phyloP scores from a whole-genome alignment of 2,113 vertebrate species.

The Tenrec ecaudatus region DNA sequence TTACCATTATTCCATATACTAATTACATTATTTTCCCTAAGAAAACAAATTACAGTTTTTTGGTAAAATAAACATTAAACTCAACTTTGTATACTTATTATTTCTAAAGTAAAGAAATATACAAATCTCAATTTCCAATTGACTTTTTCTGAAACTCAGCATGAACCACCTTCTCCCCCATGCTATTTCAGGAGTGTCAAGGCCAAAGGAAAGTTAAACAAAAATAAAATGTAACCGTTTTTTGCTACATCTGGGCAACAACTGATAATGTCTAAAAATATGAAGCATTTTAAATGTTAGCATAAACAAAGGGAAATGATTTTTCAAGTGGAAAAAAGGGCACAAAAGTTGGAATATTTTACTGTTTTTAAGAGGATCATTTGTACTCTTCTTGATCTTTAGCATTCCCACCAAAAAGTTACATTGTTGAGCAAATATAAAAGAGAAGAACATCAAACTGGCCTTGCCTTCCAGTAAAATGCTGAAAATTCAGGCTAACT shows the following conservation, averaged over 20 bases:
- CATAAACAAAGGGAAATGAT: constrained; percentile 73
- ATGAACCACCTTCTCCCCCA: constrained; percentile 36
- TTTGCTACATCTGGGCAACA: constrained; percentile 54
- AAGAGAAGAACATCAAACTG: constrained; percentile 59
- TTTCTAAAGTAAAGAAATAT: constrained; percentile 47
- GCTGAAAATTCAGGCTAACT: constrained; percentile 32
- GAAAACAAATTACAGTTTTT: neutral
- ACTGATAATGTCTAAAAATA: constrained; percentile 73
- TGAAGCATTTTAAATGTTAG: constrained; percentile 40
- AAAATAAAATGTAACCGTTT: constrained; percentile 46
- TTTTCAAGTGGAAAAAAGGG: constrained; percentile 61
- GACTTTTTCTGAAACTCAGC: constrained; percentile 53
- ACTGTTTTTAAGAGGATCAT: too few species aligned
- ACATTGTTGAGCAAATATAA: constrained; percentile 54
- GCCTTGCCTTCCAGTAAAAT: constrained; percentile 17
- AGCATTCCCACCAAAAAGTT: constrained; percentile 32
- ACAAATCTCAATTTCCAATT: constrained; percentile 41
- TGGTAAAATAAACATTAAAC: constrained; percentile 66
- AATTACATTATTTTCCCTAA: constrained; percentile 96
- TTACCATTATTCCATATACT: constrained; percentile 99
- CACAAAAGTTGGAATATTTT: constrained; percentile 51
- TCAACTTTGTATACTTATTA: constrained; percentile 35
- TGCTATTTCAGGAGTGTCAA: constrained; percentile 35
- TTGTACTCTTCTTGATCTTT: neutral
- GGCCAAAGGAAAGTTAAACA: neutral